A percentile compares a stretch with the other conserved stretches of the same genome.
Conservation (phyloP, 2,888 invertebrate genomes). For the Trisateles emortualis region DNA sequence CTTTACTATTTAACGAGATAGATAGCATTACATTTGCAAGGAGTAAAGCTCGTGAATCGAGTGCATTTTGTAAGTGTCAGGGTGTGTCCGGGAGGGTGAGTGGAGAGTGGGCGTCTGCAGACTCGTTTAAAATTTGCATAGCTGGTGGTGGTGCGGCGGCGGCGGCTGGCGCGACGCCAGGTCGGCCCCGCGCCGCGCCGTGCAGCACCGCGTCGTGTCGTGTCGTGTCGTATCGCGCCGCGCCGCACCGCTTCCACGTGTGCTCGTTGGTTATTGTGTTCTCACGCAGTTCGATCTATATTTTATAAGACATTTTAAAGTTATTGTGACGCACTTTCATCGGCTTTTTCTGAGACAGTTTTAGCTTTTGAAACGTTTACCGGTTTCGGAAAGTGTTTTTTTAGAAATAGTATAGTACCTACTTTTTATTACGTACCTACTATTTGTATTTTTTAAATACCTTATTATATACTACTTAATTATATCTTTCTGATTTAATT, state of each 20-base stretch:
- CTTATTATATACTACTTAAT: too few relatives aligned
- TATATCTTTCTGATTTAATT: too few relatives aligned
- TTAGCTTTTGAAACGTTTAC: neutral
- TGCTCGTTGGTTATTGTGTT: conserved; percentile 2
- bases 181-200: neutral
- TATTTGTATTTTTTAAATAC: neutral
- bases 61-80: conserved; percentile 36
- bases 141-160: conserved; percentile 3
- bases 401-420: too few relatives aligned
- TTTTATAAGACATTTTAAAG: neutral
- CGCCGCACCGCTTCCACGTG: too few relatives aligned
- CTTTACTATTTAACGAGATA: conserved; percentile 21
- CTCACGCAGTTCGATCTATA: neutral
- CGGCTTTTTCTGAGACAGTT: neutral
- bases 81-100: conserved; percentile 17
- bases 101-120: conserved; percentile 6
- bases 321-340: neutral
- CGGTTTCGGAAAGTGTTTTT: neutral
- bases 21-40: conserved; percentile 13
- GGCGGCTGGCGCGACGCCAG: conserved; percentile 8
- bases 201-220: too few relatives aligned
- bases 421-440: neutral
- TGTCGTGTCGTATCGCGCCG: too few relatives aligned
- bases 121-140: conserved; percentile 31
- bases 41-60: conserved; percentile 25